Conservation (phyloP, 2,888 invertebrate species). For the Pristionchus mayeri region DNA sequence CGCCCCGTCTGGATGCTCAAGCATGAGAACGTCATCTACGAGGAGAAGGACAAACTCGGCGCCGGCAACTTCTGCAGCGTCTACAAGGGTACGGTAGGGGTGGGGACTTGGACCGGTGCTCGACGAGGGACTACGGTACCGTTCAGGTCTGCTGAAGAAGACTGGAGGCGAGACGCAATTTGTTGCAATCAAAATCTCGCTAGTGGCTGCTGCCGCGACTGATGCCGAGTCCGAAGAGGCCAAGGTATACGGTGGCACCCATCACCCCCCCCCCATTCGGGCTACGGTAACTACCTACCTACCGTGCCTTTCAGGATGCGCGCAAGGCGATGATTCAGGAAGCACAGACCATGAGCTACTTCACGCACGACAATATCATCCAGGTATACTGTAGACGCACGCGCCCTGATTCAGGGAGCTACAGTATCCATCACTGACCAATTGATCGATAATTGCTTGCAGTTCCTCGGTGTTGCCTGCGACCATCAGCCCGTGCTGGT, state of each 20-base stretch:
- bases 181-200: slow-evolving; percentile 18
- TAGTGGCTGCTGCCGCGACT: background rate
- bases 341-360: slow-evolving; percentile 63
- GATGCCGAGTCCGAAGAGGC: slow-evolving; percentile 4
- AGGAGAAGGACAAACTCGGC: slow-evolving; percentile 55
- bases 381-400: too few species aligned
- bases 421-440: too few species aligned
- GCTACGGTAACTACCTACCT: background rate
- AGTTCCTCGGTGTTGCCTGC: slow-evolving; percentile 34
- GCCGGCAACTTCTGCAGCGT: slow-evolving; percentile 59
- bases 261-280: too few species aligned
- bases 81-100: slow-evolving; percentile 51
- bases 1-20: slow-evolving; percentile 18
- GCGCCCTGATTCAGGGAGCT: too few species aligned
- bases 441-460: too few species aligned
- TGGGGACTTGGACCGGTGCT: background rate
- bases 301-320: slow-evolving; percentile 46
- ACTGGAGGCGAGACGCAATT: background rate
- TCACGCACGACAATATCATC: slow-evolving; percentile 63
- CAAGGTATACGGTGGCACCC: too few species aligned
- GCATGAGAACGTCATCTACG: slow-evolving; percentile 18
- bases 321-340: slow-evolving; percentile 61
- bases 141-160: slow-evolving; percentile 21
- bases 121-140: background rate
- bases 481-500: slow-evolving; percentile 85